Base-by-base conservation (phyloP, 2,797 vertebrate genomes). In the Neosilurus mollespiculum region DNA sequence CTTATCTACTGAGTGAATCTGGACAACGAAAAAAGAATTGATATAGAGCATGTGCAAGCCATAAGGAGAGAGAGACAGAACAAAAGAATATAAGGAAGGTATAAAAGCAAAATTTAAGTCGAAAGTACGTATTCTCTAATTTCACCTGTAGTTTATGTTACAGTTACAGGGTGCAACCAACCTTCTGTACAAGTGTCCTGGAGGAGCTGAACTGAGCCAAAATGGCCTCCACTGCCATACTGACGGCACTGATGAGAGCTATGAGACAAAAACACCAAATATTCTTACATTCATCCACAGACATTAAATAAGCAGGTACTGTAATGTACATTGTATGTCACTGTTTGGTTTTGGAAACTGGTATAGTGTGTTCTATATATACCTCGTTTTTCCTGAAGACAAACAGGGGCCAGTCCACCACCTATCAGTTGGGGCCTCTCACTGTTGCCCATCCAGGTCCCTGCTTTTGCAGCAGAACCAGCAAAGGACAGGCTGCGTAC, bases 151-250 rank as follows among this genome's bases (percentile, higher is more conserved):
- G 72, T 43, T 58, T 53, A 1, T 3, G 54, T 64, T 71, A 59
- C 51, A 83, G 24, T 24, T 59, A 26, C 24, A 77, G 20, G 22
- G 43, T 18, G 18, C 30, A 70, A 92, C 94, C 93, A 81, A 98
- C 98, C 97, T 98, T 99, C 93, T 98, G 97, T 85, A 99, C 97
- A 53, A 96, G 83, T 82, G 97, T 99, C 86, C 97, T 91, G 0
- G 96, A 96, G 0, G 94, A 91, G 90, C 96, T 96, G 86, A 99
- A 99, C 88, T 99, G 96, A n/a, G 95, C 94, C 88, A 99, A 93
- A 80, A 99, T 93, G 89, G 95, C 96, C 83, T 99, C 98, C 92
- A 98, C 97, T 0, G 97, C 96, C 15, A 95, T 89, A 49, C 96
- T 97, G 90, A 98, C 82, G 0, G 95, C 93, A 82, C 95, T 91